Conservation (phyloP, 30 jellyfish, hydroid and myxozoan species). For the Aurelia coerulea region DNA sequence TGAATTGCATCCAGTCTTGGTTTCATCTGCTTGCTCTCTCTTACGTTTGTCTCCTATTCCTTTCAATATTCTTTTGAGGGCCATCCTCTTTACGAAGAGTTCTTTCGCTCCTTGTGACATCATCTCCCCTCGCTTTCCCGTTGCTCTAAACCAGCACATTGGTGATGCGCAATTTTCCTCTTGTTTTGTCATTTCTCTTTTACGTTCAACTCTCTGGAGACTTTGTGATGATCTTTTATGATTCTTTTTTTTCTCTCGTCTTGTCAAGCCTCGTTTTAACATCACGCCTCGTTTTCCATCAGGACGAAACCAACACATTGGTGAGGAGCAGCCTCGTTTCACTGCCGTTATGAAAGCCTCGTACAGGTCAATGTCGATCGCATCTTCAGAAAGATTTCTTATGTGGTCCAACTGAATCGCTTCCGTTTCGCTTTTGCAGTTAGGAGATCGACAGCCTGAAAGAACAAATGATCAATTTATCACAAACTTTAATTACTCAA, state of each 20-base stretch:
- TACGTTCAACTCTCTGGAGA: neutral
- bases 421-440: neutral
- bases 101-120: neutral
- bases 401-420: neutral
- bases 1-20: slow-evolving; percentile 47
- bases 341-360: neutral
- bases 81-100: slow-evolving; percentile 3
- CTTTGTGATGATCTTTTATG: neutral
- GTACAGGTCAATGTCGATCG: slow-evolving; percentile 3
- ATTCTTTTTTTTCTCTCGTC: too few species aligned
- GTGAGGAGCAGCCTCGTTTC: slow-evolving; percentile 47
- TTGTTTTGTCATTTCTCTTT: neutral
- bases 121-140: neutral
- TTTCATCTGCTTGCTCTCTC: neutral
- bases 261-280: too few species aligned
- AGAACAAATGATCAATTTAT: neutral
- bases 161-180: slow-evolving; percentile 48
- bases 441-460: neutral
- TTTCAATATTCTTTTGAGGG: slow-evolving; percentile 7
- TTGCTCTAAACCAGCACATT: slow-evolving; percentile 53
- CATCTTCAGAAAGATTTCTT: neutral
- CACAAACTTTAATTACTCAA: too few species aligned
- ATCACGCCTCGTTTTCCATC: slow-evolving; percentile 27
- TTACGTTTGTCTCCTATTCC: neutral
- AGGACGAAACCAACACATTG: slow-evolving; percentile 67